A percentile compares a stretch with the other conserved stretches of the same genome.
Conservation (phyloP, 2,797 vertebrate species). For the Hipposideros larvatus region DNA sequence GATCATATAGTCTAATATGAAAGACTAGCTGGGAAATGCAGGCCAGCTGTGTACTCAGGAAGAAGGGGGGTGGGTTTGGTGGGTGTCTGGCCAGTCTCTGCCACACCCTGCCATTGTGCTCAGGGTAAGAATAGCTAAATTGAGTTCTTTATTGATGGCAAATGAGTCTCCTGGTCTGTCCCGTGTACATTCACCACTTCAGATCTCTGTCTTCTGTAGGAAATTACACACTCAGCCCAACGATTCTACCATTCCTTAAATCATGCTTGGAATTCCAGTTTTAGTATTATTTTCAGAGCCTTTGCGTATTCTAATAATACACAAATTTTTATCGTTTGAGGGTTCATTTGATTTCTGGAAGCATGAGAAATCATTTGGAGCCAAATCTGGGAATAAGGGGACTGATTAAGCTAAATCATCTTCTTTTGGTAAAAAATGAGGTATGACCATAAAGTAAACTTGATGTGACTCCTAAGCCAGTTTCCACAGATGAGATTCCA, state of each 20-base stretch:
- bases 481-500: neutral
- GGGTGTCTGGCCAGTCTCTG: neutral
- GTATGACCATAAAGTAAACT: neutral
- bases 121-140: neutral
- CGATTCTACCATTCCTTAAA: neutral
- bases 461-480: neutral
- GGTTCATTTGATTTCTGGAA: neutral
- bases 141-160: neutral
- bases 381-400: neutral
- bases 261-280: neutral
- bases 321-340: neutral
- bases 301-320: neutral
- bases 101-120: neutral
- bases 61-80: neutral
- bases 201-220: neutral
- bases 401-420: neutral
- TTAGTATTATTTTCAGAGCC: neutral
- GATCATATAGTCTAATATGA: neutral
- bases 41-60: neutral
- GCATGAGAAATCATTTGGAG: neutral
- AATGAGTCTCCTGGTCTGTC: neutral
- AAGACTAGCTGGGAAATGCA: neutral
- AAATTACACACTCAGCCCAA: neutral
- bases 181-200: neutral
- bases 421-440: constrained; percentile 28